phyloP scores from a whole-genome alignment of 2,113 vertebrate genomes.

The Cyprinodon tularosa region DNA sequence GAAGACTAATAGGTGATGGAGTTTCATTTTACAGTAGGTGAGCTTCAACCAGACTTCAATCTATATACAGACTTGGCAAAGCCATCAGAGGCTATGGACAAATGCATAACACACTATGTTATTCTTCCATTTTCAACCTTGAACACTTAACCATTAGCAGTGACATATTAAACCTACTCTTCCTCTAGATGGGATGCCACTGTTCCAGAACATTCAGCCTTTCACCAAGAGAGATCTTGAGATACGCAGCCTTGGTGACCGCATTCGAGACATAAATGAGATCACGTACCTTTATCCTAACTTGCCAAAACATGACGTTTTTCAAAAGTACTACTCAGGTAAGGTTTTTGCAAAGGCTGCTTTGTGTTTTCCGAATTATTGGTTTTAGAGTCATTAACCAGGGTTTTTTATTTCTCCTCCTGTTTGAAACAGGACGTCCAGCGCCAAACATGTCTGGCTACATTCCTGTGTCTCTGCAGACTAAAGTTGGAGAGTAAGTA shows the following conservation, averaged over 20 bases:
- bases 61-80: no score
- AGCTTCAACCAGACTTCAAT: no score
- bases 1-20: no score
- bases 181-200: conserved; percentile 80
- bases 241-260: conserved; percentile 89
- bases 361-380: background rate
- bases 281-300: conserved; percentile 87
- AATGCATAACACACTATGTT: no score
- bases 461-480: conserved; percentile 64
- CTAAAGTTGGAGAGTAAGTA: conserved; percentile 70
- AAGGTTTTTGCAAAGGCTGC: conserved; percentile 16
- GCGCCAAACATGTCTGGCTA: conserved; percentile 36
- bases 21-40: no score
- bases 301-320: conserved; percentile 85
- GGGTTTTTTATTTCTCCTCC: background rate
- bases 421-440: conserved; percentile 47
- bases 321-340: conserved; percentile 91
- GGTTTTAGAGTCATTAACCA: background rate
- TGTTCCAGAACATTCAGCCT: conserved; percentile 94
- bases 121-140: background rate
- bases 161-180: conserved; percentile 3
- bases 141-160: background rate
- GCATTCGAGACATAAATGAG: conserved; percentile 88
- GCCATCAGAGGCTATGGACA: no score
- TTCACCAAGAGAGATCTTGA: conserved; percentile 93